Evolutionary conservation across 1,140 invertebrate genomes (phyloP).

Genomic region (Dufourea novaeangliae): DNA sequence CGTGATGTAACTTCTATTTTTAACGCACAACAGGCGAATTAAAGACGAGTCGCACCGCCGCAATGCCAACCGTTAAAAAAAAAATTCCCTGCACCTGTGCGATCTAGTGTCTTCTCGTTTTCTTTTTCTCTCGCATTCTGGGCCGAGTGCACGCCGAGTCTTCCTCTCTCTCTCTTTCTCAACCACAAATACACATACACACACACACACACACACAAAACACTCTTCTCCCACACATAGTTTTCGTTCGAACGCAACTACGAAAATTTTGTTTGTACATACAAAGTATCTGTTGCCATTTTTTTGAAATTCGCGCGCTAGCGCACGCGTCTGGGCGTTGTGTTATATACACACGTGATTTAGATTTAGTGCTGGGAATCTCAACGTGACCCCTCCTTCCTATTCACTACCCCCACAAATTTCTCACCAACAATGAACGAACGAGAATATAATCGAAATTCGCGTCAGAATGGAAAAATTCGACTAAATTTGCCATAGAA

Average conservation of each 20-base stretch:
- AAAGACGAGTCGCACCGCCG: constrained; percentile 34
- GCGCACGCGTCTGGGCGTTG: not conserved
- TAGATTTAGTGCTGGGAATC: no score
- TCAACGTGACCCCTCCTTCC: no score
- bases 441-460: constrained; percentile 12
- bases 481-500: no score
- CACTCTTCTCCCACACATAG: constrained; percentile 9
- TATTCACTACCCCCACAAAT: not conserved
- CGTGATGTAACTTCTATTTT: constrained; percentile 46
- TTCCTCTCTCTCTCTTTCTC: not conserved
- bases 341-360: constrained; percentile 40
- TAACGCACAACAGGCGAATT: constrained; percentile 33
- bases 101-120: not conserved
- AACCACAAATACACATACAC: not conserved
- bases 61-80: constrained; percentile 20
- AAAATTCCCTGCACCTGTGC: constrained; percentile 26
- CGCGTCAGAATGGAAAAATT: no score
- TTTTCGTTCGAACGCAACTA: constrained; percentile 36
- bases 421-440: not conserved
- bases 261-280: constrained; percentile 45
- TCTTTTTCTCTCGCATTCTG: not conserved
- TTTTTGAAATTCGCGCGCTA: constrained; percentile 10
- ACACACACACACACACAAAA: not conserved
- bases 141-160: constrained; percentile 48
- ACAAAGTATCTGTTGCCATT: constrained; percentile 39